Percentiles rank a stretch among this genome's conserved stretches.
phyloP scores from a whole-genome alignment of 2,113 vertebrate genomes.

The Cavia porcellus region DNA sequence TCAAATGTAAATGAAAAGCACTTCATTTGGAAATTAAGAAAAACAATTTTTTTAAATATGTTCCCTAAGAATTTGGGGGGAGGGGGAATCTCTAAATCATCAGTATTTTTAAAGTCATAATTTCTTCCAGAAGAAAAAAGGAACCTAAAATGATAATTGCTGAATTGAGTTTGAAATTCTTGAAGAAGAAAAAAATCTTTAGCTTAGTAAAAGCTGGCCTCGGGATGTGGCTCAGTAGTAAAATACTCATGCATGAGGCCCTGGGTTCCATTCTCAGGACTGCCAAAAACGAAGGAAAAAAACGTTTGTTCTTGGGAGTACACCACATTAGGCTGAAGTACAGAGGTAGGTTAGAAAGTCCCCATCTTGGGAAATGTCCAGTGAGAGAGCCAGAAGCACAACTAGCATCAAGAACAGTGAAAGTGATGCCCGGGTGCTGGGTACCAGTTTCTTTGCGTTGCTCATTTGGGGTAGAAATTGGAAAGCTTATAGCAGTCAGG shows the following conservation, averaged over 20 bases:
- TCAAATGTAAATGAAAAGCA: not conserved
- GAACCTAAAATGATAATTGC: not conserved
- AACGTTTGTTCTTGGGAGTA: not conserved
- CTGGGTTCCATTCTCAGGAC: not conserved
- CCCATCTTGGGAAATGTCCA: not conserved
- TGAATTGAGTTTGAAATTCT: constrained; percentile 2
- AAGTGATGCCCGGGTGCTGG: not conserved
- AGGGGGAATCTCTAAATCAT: not conserved
- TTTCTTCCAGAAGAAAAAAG: not conserved
- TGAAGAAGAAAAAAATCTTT: not conserved
- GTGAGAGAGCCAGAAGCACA: not conserved
- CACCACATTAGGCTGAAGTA: not conserved
- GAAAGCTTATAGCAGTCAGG: not conserved
- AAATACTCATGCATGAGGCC: not conserved
- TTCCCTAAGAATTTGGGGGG: not conserved
- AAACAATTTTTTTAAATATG: not conserved
- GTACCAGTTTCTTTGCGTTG: not conserved
- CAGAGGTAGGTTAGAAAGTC: not conserved
- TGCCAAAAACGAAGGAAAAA: not conserved
- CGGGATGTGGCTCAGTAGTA: not conserved
- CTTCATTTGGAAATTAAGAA: not conserved
- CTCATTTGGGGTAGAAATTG: not conserved
- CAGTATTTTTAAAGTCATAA: not conserved
- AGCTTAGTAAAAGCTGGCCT: not conserved
- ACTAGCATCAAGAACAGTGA: not conserved